phyloP scores from a whole-genome alignment of 2,888 invertebrate genomes.

The Galeruca laticollis region DNA sequence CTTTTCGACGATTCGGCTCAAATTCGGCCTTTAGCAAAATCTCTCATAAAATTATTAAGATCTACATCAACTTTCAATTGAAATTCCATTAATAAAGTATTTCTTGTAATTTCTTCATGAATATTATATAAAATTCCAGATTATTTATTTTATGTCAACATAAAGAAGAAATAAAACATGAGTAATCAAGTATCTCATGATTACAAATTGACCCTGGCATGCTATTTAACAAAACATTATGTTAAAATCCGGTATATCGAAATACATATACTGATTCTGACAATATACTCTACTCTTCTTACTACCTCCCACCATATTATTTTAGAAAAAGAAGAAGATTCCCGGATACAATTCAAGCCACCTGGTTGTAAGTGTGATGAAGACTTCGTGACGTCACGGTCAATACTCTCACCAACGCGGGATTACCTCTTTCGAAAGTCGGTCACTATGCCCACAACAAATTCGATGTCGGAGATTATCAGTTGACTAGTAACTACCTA shows the following conservation, averaged over 20 bases:
- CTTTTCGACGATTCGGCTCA: too few species aligned
- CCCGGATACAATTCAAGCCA: constrained; percentile 55
- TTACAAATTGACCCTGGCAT: constrained; percentile 11
- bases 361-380: constrained; percentile 53
- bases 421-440: constrained; percentile 61
- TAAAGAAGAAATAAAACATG: background rate
- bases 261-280: constrained; percentile 1
- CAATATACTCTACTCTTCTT: constrained; percentile 19
- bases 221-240: constrained; percentile 3
- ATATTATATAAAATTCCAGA: too few species aligned
- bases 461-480: constrained; percentile 32
- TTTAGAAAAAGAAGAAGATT: constrained; percentile 44
- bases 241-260: constrained; percentile 12
- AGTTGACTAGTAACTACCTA: constrained; percentile 42
- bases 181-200: background rate
- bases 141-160: background rate
- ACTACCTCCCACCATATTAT: background rate
- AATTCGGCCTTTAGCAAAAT: too few species aligned
- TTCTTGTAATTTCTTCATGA: too few species aligned
- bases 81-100: too few species aligned
- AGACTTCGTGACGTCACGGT: constrained; percentile 54
- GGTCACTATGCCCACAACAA: constrained; percentile 59
- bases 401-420: constrained; percentile 58
- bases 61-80: too few species aligned
- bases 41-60: too few species aligned